These are phyloP conservation scores for Apodemia zela DNA, from an alignment of 2,888 invertebrate species.

Conservation along the genomic window DNA sequence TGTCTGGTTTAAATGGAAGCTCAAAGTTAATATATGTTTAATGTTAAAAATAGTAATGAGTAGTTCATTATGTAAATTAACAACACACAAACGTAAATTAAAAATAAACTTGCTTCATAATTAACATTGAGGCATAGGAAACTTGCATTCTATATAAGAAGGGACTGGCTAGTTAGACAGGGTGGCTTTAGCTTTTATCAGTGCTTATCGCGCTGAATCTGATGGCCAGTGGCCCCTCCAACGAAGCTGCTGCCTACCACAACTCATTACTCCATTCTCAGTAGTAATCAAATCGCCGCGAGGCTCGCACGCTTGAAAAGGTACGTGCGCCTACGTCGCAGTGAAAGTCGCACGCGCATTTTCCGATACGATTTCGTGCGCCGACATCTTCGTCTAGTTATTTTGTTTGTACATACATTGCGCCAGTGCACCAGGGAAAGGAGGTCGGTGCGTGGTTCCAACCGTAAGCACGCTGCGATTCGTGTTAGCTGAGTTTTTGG, in stretches of 20 bases:
- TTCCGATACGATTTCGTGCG: slow-evolving; percentile 68
- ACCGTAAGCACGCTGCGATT: slow-evolving; percentile 60
- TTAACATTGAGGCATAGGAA: too few relatives aligned
- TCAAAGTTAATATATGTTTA: too few relatives aligned
- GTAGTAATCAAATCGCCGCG: slow-evolving; percentile 63
- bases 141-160: slow-evolving; percentile 38
- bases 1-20: too few relatives aligned
- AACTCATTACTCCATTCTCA: slow-evolving; percentile 36
- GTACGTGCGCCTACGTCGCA: slow-evolving; percentile 47
- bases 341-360: slow-evolving; percentile 73
- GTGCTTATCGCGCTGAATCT: slow-evolving; percentile 47
- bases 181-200: slow-evolving; percentile 53
- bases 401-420: slow-evolving; percentile 67
- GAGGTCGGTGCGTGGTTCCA: slow-evolving; percentile 68
- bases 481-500: slow-evolving; percentile 44
- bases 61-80: too few relatives aligned
- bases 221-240: slow-evolving; percentile 37
- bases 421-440: slow-evolving; percentile 77
- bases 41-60: too few relatives aligned
- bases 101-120: too few relatives aligned
- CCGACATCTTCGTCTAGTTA: slow-evolving; percentile 74
- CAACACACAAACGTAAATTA: too few relatives aligned
- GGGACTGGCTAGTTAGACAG: slow-evolving; percentile 32
- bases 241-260: slow-evolving; percentile 32
- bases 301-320: slow-evolving; percentile 60